Evolutionary conservation across 2,797 vertebrate species (phyloP), one percentile per base, ranked within the genome.

Genomic region (Menidia menidia): DNA sequence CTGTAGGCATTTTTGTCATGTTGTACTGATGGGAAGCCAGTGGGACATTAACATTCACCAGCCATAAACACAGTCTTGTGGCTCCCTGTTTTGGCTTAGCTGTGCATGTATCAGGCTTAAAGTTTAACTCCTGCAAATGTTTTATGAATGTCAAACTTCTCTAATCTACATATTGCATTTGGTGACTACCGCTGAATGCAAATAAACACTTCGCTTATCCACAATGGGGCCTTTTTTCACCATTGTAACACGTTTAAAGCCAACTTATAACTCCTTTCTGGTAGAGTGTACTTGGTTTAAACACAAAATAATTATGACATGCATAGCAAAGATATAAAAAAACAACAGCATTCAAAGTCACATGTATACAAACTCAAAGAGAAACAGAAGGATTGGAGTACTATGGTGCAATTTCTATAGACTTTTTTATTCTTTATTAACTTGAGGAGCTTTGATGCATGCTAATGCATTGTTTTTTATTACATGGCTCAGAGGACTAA

Each of bases 1-100:
- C 71, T 75, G 71, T 80, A 77, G 65, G 71, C 64, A 19, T 72
- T 47, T 75, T 72, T 81, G 78, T 82, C 75, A 83, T 35, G 43
- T 72, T 60, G 68, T 57, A 35, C 64, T 78, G 71, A 83, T 68
- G 50, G 62, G 81, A 73, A 70, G 64, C 68, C 43, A 1, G 8
- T 55, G 57, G 51, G 55, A 43, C 78, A 82, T 73, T 57, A 61
- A 47, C 51, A 50, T 69, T 71, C 71, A 68, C 67, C 51, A 72
- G 74, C 70, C 66, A 88, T 86, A 81, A 84, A 39, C 5, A n/a
- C 41, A 6, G 16, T 52, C 33, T n/a, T 4, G 16, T 14, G 16
- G 16, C 33, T 39, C 35, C 35, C 35, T 39, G 30, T 33, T 60
- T 18, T 39, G 35, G 35, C 31, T 54, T 32, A 18, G 19, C 9